Base-by-base conservation (phyloP, 1,140 invertebrate species). In the Drosophila miranda region DNA sequence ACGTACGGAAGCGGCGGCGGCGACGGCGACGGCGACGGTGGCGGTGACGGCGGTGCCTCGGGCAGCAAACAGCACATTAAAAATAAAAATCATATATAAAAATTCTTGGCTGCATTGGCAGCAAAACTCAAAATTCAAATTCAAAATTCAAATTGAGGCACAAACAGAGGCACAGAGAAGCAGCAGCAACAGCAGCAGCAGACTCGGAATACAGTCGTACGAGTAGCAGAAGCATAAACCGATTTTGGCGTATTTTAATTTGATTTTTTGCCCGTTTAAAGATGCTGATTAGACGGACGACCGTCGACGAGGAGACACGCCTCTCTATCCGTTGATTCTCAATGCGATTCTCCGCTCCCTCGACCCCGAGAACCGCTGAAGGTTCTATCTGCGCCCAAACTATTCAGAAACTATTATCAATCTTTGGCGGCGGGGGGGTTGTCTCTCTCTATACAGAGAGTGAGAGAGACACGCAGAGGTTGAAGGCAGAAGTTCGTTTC, bases 171-270 rank as follows among this genome's bases (percentile, higher is more conserved):
- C 30, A 55, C 50, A 13, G 16, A 34, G 28, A n/a, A 19, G 16
- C 23, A 7, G 28, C n/a, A 9, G 13, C 23, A 7, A 45, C 62
- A 51, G n/a, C 48, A 11, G 5, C 26, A 14, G 23, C 45, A 54
- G 43, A 30, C n/a, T 21, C 19, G 38, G 45, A 62, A 34, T 34
- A 28, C 5, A 19, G 9, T 43, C 43, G 34, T 9, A 26, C 19
- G 8, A 19, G 41, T 9, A 13, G 26, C 21, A 67, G 60, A 67
- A 57, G 67, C 66, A 67, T 55, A 67, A 75, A 61, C 73, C 77
- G 67, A 73, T 81, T 38, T 86, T 86, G 82, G 76, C 81, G 70
- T 38, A 74, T 77, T 86, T 84, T 84, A 81, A 84, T 84, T 86
- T 81, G 81, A 81, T 87, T 86, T 80, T 75, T 71, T 87, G 82